A percentile compares a stretch with the other conserved stretches of the same genome.
phyloP scores from a whole-genome alignment of 2,888 invertebrate species.

The Hetaerina titia region DNA sequence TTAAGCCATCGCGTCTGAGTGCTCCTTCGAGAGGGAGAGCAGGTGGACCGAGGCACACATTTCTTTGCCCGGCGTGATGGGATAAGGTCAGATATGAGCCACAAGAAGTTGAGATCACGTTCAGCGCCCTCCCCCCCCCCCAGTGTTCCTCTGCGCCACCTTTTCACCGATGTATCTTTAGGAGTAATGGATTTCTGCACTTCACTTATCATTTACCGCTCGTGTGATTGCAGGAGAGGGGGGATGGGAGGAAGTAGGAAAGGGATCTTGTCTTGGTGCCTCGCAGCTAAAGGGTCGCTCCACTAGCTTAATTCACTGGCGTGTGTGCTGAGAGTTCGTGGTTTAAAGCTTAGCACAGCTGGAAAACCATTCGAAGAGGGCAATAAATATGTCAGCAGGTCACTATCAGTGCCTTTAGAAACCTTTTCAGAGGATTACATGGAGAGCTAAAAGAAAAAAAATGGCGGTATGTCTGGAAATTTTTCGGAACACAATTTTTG shows the following conservation, averaged over 20 bases:
- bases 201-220: background rate
- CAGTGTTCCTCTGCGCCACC: background rate
- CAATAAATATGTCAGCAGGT: background rate
- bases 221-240: background rate
- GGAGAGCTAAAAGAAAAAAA: background rate
- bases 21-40: background rate
- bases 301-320: background rate
- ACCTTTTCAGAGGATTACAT: background rate
- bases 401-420: background rate
- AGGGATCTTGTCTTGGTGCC: background rate
- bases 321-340: background rate
- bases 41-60: constrained; percentile 49
- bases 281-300: background rate
- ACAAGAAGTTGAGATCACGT: background rate
- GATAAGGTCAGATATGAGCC: background rate
- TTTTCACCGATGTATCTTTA: background rate
- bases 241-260: too few species aligned
- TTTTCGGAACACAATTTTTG: background rate
- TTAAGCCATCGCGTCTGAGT: background rate
- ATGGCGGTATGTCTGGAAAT: background rate
- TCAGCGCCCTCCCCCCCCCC: background rate
- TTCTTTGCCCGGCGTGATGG: constrained; percentile 4
- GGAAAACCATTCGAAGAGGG: background rate
- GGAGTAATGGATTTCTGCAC: constrained; percentile 22
- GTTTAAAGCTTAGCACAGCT: background rate